Conservation (phyloP, 2,888 invertebrate species). For the Tetrapedia diversipes region DNA sequence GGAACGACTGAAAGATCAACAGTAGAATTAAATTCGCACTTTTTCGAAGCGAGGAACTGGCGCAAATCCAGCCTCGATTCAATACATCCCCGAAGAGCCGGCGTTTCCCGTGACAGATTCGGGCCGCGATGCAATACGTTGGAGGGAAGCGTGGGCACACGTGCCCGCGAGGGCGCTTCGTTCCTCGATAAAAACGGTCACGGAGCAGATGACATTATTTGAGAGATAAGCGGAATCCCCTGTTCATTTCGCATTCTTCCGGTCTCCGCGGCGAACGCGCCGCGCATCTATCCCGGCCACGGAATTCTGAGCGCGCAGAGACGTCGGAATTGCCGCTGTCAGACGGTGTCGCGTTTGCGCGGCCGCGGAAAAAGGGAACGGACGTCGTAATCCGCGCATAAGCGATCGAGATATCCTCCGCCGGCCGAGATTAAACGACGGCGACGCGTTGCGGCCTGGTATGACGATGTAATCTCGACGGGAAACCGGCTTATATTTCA, state of each 20-base stretch:
- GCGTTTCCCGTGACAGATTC: constrained; percentile 22
- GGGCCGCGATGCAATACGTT: constrained; percentile 1
- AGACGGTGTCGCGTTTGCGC: constrained; percentile 2
- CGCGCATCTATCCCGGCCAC: constrained; percentile 6
- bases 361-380: constrained; percentile 3
- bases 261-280: constrained; percentile 11
- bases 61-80: background rate
- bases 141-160: background rate
- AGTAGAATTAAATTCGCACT: background rate
- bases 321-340: constrained; percentile 42
- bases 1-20: too few species aligned
- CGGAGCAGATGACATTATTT: constrained; percentile 58
- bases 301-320: constrained; percentile 42
- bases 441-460: constrained; percentile 17
- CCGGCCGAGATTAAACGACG: constrained; percentile 42
- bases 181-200: constrained; percentile 59
- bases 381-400: constrained; percentile 39
- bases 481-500: constrained; percentile 4
- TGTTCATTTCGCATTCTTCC: constrained; percentile 57
- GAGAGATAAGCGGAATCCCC: constrained; percentile 59
- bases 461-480: constrained; percentile 66
- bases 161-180: too few species aligned
- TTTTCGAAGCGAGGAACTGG: background rate
- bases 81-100: background rate
- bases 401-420: constrained; percentile 36